Base-by-base conservation (phyloP, 2,797 vertebrate species). In the Paratrypauchen microcephalus region DNA sequence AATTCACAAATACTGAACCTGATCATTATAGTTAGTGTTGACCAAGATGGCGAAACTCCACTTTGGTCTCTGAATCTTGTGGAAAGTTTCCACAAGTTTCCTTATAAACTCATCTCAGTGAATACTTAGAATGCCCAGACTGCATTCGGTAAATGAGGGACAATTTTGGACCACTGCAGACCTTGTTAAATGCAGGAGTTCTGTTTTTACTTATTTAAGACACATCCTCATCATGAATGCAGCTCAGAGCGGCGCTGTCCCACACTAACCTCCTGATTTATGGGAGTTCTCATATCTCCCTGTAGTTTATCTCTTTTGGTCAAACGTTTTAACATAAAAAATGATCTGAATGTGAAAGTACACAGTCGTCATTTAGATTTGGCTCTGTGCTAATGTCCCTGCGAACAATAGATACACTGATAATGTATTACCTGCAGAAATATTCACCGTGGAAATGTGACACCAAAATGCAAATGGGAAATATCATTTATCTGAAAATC, bases 371-470 rank as follows among this genome's bases (percentile, higher is more conserved):
- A 59, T 71, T 66, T n/a, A 54, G 15, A 18, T 32, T 19, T n/a
- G 36, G 23, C 11, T 24, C 36, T 50, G 12, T 13, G 41, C n/a
- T 19, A 39, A 61, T 39, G 18, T 54, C 8, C 52, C 9, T 32
- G 15, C 0, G 5, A 26, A 36, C 15, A 9, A 50, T 26, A 59
- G 61, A 62, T 60, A 71, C 64, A 71, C 55, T 23, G 79, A 69
- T 78, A 78, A 79, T 67, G 50, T 65, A 72, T 65, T 64, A 56
- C 56, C 68, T 3, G 63, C 50, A 28, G 52, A 48, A 70, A 41
- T 69, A 15, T 2, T 28, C 30, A 74, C 18, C 39, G 41, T 26
- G 15, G 28, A 28, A 24, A 55, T 13, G 54, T 52, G 8, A 21
- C 69, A 69, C 6, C 5, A 15, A 28, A 48, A 6, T 1, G 5